Evolutionary conservation across 92 coral and sea anemone species (phyloP), one percentile per base, ranked within the genome.

Genomic region (Ricordea florida): DNA sequence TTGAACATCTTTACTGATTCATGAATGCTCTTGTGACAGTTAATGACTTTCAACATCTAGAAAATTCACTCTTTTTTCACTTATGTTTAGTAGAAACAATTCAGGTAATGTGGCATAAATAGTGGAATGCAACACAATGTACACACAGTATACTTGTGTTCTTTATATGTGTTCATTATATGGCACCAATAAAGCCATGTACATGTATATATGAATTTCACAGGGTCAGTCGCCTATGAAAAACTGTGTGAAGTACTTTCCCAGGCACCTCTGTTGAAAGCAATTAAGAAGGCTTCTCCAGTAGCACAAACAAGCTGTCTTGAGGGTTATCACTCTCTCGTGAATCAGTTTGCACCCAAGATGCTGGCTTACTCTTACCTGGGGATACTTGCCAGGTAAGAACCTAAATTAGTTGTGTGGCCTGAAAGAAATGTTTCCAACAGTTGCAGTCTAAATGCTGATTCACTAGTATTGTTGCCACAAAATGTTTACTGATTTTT

Each of bases 301-400:
- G 61, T 47, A 35, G 85, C 72, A 30, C 92, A 87, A 55, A 87
- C 92, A 33, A 87, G 92, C 69, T 87, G 87, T 21, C 60, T 86
- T 9, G 87, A 86, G 43, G 91, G 91, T 21, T 80, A 80, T 40
- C 84, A 86, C 31, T 80, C 87, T 0, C 84, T 75, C 17, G 62
- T 86, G 0, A 86, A 86, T 71, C 92, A 86, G 30, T 86, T 80
- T 50, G 87, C 92, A 13, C 92, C 88, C 4, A 81, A 87, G 47
- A 87, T 87, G 92, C 61, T 55, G 18, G 70, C 81, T 24, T 81
- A 15, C 64, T 74, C 88, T n/a, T 66, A 74, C 52, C 69, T 76
- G 57, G 92, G 92, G 16, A 87, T 87, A 82, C 74, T 67, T 16
- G 25, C 66, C 60, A 82, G 92, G 92, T 81, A 59, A 50, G 57